These are phyloP conservation scores for Sebastes minor DNA, from an alignment of 2,797 vertebrate genomes.

Conservation along the genomic window DNA sequence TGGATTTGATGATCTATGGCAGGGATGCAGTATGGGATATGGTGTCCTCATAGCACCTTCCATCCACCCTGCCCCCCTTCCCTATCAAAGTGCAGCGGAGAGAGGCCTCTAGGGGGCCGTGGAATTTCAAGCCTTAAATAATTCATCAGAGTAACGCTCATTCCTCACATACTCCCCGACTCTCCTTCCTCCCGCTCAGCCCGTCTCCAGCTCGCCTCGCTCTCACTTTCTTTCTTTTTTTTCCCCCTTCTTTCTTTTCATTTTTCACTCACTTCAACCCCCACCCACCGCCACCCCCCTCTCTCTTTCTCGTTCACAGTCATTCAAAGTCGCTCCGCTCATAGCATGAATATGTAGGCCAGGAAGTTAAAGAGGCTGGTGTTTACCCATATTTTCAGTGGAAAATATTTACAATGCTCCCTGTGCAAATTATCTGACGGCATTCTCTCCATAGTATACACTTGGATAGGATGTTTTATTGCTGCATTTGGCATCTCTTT, in stretches of 20 bases:
- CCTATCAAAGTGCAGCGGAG: conserved; percentile 51
- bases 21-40: conserved; percentile 48
- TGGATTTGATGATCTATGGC: conserved; percentile 30
- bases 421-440: background rate
- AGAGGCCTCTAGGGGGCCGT: conserved; percentile 63
- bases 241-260: conserved; percentile 3
- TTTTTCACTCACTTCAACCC: conserved; percentile 26
- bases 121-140: conserved; percentile 79
- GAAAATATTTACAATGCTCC: conserved; percentile 33
- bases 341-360: conserved; percentile 39
- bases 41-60: conserved; percentile 50
- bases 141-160: conserved; percentile 74
- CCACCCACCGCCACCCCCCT: background rate
- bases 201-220: conserved; percentile 28
- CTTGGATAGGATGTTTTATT: background rate
- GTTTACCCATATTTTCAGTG: conserved; percentile 15
- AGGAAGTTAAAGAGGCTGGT: conserved; percentile 24
- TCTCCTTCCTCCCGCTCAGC: conserved; percentile 47
- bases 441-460: background rate
- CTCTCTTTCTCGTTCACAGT: conserved; percentile 30
- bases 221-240: background rate
- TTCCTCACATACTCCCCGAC: conserved; percentile 69
- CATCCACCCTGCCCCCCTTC: conserved; percentile 32
- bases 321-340: conserved; percentile 26
- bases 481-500: background rate